Percentiles rank a stretch among this genome's conserved stretches.
Conservation (phyloP, 2,888 invertebrate genomes). For the Hydriomena furcata region DNA sequence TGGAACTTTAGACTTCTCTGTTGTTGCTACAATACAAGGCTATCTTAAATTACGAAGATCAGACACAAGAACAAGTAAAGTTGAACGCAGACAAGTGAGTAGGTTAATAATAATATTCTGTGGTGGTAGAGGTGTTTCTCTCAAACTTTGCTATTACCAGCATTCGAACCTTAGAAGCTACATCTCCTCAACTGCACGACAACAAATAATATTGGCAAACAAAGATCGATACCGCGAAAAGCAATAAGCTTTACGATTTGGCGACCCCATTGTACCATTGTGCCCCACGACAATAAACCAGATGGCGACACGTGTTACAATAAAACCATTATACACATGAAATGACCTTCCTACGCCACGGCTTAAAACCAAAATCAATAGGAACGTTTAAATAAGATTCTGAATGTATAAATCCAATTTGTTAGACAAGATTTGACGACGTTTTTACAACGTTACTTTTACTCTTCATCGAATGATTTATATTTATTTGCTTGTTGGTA, state of each 20-base stretch:
- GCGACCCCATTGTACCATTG: constrained; percentile 51
- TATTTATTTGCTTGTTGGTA: constrained; percentile 11
- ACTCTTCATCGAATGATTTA: constrained; percentile 20
- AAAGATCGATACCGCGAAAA: constrained; percentile 61
- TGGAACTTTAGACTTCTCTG: too few species aligned
- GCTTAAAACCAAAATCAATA: constrained; percentile 19
- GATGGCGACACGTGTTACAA: constrained; percentile 31
- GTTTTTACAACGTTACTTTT: constrained; percentile 14
- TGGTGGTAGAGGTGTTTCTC: too few species aligned
- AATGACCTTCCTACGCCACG: constrained; percentile 14
- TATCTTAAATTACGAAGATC: too few species aligned
- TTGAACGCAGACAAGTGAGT: too few species aligned
- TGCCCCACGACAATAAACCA: constrained; percentile 32
- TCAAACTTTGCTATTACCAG: background rate
- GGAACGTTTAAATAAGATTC: constrained; percentile 3
- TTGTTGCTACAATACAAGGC: too few species aligned
- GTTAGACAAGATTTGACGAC: constrained; percentile 13
- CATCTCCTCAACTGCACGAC: constrained; percentile 10
- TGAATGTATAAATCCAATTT: constrained; percentile 17
- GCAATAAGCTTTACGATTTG: constrained; percentile 63
- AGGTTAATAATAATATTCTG: too few species aligned
- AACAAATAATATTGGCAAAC: constrained; percentile 44
- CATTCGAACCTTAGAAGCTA: too few species aligned
- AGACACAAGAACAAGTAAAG: too few species aligned
- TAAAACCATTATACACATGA: constrained; percentile 27